Evolutionary conservation across 2,113 vertebrate genomes (phyloP).

Genomic region (Machaerirhynchus nigripectus): DNA sequence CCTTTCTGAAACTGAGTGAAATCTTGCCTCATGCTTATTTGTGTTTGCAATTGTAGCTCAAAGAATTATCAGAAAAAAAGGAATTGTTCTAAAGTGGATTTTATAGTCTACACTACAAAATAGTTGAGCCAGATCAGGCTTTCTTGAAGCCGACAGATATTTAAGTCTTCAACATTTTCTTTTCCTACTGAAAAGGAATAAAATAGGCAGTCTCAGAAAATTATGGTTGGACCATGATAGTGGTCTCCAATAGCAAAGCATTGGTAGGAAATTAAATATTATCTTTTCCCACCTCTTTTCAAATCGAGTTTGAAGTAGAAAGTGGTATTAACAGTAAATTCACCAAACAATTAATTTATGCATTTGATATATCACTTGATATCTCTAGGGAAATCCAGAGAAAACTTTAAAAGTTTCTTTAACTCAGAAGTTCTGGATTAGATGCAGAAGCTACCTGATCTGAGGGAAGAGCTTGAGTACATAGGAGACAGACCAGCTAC

Average conservation of each 20-base stretch:
- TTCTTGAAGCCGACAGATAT: neutral
- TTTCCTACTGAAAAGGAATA: neutral
- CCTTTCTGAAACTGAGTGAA: neutral
- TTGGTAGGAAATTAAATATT: neutral
- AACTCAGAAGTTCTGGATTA: neutral
- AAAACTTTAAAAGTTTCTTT: neutral
- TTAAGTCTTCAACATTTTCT: neutral
- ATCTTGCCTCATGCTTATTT: neutral
- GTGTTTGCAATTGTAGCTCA: neutral
- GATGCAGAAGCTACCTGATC: neutral
- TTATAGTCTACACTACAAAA: neutral
- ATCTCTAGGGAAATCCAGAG: neutral
- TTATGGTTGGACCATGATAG: neutral
- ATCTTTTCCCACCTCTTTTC: neutral
- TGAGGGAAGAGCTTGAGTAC: neutral
- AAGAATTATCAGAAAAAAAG: neutral
- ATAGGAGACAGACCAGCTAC: neutral
- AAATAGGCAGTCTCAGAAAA: neutral
- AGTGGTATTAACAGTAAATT: neutral
- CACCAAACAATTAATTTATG: neutral
- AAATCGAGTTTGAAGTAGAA: neutral
- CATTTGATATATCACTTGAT: neutral
- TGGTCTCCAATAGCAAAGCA: neutral
- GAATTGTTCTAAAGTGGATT: neutral
- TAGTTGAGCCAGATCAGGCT: neutral